Percentiles rank a stretch among this genome's conserved stretches.
These are phyloP conservation scores for Apodemia duryi DNA, from an alignment of 2,888 invertebrate genomes.

Conservation along the genomic window DNA sequence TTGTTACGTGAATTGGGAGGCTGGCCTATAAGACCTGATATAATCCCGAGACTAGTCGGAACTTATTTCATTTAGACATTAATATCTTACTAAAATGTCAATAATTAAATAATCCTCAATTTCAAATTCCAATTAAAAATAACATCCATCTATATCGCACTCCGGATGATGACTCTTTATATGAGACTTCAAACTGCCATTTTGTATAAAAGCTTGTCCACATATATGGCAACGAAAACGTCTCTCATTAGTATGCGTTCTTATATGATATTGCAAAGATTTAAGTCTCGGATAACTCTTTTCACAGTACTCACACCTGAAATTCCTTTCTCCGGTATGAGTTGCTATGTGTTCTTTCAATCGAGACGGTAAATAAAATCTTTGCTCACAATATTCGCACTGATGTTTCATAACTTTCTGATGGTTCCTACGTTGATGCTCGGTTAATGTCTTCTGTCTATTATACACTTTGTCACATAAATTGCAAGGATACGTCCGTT, in stretches of 20 bases:
- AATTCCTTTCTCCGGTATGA: constrained; percentile 77
- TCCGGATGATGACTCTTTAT: constrained; percentile 78
- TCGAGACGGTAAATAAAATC: constrained; percentile 67
- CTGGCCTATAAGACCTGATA: too few species aligned
- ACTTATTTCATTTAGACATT: too few species aligned
- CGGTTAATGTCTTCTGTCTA: constrained; percentile 62
- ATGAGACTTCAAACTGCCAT: constrained; percentile 79
- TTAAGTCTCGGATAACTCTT: constrained; percentile 80
- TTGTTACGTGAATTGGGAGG: too few species aligned
- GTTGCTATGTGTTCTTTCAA: constrained; percentile 74
- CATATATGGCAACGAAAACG: constrained; percentile 78
- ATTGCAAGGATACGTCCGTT: constrained; percentile 63
- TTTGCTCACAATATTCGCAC: constrained; percentile 76
- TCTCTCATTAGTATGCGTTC: constrained; percentile 80
- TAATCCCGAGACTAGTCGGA: too few species aligned
- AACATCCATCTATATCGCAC: constrained; percentile 62
- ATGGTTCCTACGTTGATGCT: constrained; percentile 66
- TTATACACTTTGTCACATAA: constrained; percentile 71
- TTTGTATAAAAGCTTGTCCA: constrained; percentile 78
- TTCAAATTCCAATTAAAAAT: constrained; percentile 40
- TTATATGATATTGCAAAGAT: constrained; percentile 78
- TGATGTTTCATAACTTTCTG: constrained; percentile 70
- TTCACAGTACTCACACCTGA: constrained; percentile 78
- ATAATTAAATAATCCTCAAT: too few species aligned
- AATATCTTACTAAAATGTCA: too few species aligned